Evolutionary conservation across 2,113 vertebrate species (phyloP).

Genomic region (Scalopus aquaticus): DNA sequence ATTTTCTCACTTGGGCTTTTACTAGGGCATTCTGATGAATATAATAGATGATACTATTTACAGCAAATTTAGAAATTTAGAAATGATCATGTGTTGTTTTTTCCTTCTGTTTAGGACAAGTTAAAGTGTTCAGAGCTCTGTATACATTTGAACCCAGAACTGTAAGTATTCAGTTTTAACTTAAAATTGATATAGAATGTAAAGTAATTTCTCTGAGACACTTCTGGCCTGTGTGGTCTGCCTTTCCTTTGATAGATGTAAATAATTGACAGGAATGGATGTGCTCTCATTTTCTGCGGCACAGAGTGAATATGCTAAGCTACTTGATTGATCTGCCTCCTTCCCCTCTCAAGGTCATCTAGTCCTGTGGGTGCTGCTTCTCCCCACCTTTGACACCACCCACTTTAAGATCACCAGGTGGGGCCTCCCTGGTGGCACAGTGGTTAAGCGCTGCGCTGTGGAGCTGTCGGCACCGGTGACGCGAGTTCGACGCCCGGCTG

Average conservation of each 20-base stretch:
- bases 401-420: not conserved
- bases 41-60: not conserved
- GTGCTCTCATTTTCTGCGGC: not conserved
- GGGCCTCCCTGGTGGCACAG: too few species aligned
- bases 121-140: conserved; percentile 96
- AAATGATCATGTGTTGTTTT: conserved; percentile 14
- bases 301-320: not conserved
- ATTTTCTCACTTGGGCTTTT: not conserved
- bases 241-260: not conserved
- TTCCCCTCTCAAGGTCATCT: not conserved
- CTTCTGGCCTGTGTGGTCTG: not conserved
- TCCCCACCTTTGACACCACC: not conserved
- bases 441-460: too few species aligned
- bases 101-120: conserved; percentile 89
- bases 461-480: too few species aligned
- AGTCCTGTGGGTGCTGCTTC: not conserved
- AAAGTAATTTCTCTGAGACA: not conserved
- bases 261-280: not conserved
- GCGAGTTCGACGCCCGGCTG: too few species aligned
- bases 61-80: conserved; percentile 46
- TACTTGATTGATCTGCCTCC: not conserved
- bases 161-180: conserved; percentile 86
- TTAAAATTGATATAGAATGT: not conserved
- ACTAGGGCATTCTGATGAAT: conserved; percentile 4
- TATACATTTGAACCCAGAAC: conserved; percentile 98